Evolutionary conservation across 2,797 vertebrate species (phyloP).

Genomic region (Coendou prehensilis): DNA sequence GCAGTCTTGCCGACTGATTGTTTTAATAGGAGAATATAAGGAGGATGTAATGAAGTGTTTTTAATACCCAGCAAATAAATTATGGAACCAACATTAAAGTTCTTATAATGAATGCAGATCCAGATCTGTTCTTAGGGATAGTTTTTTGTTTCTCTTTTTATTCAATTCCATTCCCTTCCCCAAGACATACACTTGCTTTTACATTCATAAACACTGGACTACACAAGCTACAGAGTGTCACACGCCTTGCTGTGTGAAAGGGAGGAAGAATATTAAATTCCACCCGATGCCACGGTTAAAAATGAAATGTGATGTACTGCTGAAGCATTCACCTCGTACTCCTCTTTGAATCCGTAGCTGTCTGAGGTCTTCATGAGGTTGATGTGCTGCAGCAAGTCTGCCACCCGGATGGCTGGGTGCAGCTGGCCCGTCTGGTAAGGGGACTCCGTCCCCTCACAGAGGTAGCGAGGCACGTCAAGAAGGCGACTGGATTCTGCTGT

Average conservation of each 20-base stretch:
- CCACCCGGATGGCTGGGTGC: conserved; percentile 98
- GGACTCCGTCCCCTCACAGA: conserved; percentile 98
- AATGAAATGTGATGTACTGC: neutral
- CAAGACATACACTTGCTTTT: neutral
- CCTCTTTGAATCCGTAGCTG: conserved; percentile 99
- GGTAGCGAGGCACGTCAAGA: conserved; percentile 97
- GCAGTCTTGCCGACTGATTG: neutral
- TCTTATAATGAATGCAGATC: neutral
- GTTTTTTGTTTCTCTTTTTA: neutral
- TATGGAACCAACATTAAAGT: neutral
- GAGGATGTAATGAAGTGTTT: neutral
- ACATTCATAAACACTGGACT: neutral
- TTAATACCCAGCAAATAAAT: neutral
- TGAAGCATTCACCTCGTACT: conserved; percentile 95
- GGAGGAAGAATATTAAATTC: neutral
- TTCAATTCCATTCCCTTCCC: neutral
- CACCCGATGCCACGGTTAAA: neutral
- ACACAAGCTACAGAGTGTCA: neutral
- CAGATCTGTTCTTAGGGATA: neutral
- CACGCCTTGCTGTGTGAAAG: neutral
- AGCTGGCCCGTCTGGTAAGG: conserved; percentile 99
- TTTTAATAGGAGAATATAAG: neutral
- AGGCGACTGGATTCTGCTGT: conserved; percentile 97
- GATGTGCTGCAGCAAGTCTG: conserved; percentile 98
- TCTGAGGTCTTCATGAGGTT: conserved; percentile 99